Percentiles rank a stretch among this genome's conserved stretches.
Conservation (phyloP, 1,140 invertebrate genomes). For the Halotydeus destructor region DNA sequence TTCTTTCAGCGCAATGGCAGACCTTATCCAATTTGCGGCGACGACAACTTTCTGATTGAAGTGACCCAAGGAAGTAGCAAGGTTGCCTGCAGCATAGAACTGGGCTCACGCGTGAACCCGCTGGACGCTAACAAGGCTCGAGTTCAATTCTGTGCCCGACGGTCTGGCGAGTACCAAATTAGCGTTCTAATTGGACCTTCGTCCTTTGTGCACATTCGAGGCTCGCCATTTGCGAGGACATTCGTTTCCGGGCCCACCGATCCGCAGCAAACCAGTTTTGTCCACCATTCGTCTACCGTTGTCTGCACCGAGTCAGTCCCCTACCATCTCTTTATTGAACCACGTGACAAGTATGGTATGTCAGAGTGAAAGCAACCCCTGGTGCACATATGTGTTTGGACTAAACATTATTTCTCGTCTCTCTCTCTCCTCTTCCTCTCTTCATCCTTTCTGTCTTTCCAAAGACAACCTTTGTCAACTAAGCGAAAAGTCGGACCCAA, state of each 20-base stretch:
- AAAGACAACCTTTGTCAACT: slow-evolving; percentile 48
- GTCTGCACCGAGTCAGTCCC: slow-evolving; percentile 52
- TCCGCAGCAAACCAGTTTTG: slow-evolving; percentile 58
- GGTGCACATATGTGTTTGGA: too few species aligned
- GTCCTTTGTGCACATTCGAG: slow-evolving; percentile 33
- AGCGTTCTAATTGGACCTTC: slow-evolving; percentile 51
- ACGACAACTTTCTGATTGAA: slow-evolving; percentile 62
- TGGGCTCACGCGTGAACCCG: slow-evolving; percentile 58
- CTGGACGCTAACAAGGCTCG: slow-evolving; percentile 56
- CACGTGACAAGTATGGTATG: slow-evolving; percentile 68
- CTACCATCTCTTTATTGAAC: slow-evolving; percentile 61
- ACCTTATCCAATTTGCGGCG: slow-evolving; percentile 74
- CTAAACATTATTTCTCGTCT: too few species aligned
- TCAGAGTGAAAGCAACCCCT: too few species aligned
- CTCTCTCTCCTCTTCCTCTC: too few species aligned
- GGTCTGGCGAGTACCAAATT: slow-evolving; percentile 66
- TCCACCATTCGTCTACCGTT: slow-evolving; percentile 63
- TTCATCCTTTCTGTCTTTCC: too few species aligned
- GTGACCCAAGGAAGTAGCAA: slow-evolving; percentile 59
- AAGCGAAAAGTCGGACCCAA: slow-evolving; percentile 31
- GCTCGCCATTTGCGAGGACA: slow-evolving; percentile 35
- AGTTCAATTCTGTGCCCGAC: slow-evolving; percentile 72
- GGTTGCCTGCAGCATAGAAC: slow-evolving; percentile 57
- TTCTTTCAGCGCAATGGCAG: slow-evolving; percentile 78
- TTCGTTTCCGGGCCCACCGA: slow-evolving; percentile 47